A percentile compares a stretch with the other conserved stretches of the same genome.
Evolutionary conservation across 2,888 invertebrate genomes (phyloP).

Genomic region (Galeruca laticollis): DNA sequence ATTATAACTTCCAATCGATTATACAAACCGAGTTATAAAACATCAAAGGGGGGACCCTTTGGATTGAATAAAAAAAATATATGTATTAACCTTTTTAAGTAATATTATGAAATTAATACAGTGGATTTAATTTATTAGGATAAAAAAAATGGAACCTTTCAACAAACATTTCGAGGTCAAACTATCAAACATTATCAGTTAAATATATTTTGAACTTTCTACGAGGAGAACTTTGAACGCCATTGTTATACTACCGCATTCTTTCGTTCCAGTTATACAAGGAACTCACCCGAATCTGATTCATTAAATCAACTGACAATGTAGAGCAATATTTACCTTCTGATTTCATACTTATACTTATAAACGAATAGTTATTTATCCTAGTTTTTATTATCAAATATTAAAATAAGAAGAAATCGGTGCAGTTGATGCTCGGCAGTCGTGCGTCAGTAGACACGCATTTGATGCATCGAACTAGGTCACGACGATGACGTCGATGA

Average conservation of each 20-base stretch:
- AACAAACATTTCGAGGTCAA: conserved; percentile 7
- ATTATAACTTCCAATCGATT: no score
- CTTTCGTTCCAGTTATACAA: background rate
- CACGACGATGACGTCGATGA: conserved; percentile 34
- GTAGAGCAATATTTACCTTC: no score
- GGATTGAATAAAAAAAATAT: no score
- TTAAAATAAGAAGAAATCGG: background rate
- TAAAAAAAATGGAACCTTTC: no score
- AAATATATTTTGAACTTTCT: background rate
- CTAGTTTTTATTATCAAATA: background rate
- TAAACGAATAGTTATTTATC: no score
- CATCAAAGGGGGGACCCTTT: no score
- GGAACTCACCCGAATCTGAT: background rate
- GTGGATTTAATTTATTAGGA: no score
- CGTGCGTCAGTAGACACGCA: conserved; percentile 23
- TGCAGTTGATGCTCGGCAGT: conserved; percentile 18
- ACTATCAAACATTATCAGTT: conserved; percentile 6
- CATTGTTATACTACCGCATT: background rate
- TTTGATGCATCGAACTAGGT: conserved; percentile 28
- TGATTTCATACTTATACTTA: no score
- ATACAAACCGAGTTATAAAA: no score
- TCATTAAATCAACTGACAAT: background rate
- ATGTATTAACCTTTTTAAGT: no score
- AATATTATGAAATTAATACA: no score
- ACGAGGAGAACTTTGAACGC: conserved; percentile 16